These are phyloP conservation scores for Ichneumon xanthorius DNA, from an alignment of 2,888 invertebrate species.

Conservation along the genomic window DNA sequence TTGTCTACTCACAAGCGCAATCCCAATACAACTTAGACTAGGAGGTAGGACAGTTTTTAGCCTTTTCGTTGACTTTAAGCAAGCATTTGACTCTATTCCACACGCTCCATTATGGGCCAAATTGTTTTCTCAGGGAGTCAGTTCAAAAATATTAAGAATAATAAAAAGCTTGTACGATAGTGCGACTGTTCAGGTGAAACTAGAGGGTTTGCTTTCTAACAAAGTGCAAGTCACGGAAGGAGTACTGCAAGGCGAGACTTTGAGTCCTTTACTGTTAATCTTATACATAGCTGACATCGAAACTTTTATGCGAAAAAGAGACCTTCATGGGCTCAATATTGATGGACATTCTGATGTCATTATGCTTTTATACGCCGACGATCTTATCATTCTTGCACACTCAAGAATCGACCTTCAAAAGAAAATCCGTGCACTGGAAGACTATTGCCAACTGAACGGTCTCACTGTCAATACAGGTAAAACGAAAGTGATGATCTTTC, in stretches of 20 bases:
- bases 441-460: background rate
- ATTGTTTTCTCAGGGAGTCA: background rate
- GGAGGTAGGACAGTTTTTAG: constrained; percentile 31
- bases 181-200: too few species aligned
- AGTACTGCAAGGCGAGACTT: too few species aligned
- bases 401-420: constrained; percentile 4
- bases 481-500: background rate
- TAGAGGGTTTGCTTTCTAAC: too few species aligned
- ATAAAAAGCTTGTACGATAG: background rate
- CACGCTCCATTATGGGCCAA: constrained; percentile 18
- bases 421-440: background rate
- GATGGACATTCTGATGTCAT: background rate
- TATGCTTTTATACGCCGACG: background rate
- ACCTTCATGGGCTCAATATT: background rate
- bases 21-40: constrained; percentile 32
- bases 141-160: background rate
- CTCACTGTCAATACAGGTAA: background rate
- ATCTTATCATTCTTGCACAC: background rate
- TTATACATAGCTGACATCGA: background rate
- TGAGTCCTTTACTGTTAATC: too few species aligned
- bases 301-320: background rate
- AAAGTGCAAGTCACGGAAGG: too few species aligned
- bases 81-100: constrained; percentile 42
- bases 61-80: constrained; percentile 35
- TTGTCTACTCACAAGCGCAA: constrained; percentile 25